Base-by-base conservation (phyloP, 2,113 vertebrate species). In the Macquaria australasica region DNA sequence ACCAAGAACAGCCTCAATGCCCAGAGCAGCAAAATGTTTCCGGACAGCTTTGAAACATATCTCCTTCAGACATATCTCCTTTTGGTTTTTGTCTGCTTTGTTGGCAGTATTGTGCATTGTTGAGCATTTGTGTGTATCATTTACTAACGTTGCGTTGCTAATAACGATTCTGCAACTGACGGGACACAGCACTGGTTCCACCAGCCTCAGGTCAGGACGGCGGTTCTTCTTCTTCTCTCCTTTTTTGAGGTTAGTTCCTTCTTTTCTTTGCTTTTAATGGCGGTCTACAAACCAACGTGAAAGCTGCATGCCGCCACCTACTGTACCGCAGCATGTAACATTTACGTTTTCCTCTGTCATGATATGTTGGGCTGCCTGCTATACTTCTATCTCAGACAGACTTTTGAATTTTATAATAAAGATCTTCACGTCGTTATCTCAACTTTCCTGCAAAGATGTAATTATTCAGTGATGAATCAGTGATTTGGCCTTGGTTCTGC, bases 11-110 rank as follows among this genome's bases (percentile, higher is more conserved):
- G 79, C 45, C 1, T 74, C 11, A 4, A 0, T 12, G 28, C 75
- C 58, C 31, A 91, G 5, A 14, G 62, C 59, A 14, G 73, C 21
- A 1, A 89, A 78, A 51, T 91, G 85, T 21, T 12, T 28, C 55
- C 84, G 84, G 43, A 84, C 80, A 41, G 82, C 86, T 1, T 4
- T 41, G 45, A 90, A 69, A 77, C 91, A 93, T 0, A 56, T 16
- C 4, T 78, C 6, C 50, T 87, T 91, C 64, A 93, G 62, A 53
- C 53, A 25, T 1, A 4, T 6, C 11, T 20, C 39, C 20, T 25
- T 3, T 2, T 5, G 31, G 0, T 18, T n/a, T 34, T 5, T 39
- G 7, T 11, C 1, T 39, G 55, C 15, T 50, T 6, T 39, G 6
- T 0, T 0, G 14, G 7, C 5, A 31, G 10, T 8, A 25, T 23